A percentile compares a stretch with the other conserved stretches of the same genome.
phyloP scores from a whole-genome alignment of 2,797 vertebrate genomes.

The Natrix natrix region DNA sequence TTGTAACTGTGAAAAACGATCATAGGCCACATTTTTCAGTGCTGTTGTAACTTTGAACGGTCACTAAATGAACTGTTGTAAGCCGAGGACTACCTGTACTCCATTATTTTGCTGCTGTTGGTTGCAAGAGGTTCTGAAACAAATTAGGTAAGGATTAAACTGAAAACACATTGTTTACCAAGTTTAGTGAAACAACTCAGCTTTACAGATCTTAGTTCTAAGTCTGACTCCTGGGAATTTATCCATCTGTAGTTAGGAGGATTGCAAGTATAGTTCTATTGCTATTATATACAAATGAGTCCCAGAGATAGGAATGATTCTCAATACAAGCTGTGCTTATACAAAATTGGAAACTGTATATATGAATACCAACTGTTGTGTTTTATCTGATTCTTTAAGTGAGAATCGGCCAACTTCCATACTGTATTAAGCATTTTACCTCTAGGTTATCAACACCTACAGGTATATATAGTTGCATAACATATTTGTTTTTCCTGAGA shows the following conservation, averaged over 20 bases:
- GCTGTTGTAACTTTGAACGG: not conserved
- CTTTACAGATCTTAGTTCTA: not conserved
- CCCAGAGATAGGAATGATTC: not conserved
- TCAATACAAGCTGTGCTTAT: not conserved
- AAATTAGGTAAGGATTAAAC: not conserved
- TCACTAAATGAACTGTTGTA: not conserved
- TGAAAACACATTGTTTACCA: not conserved
- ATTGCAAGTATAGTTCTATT: not conserved
- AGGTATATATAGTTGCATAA: slow-evolving; percentile 63
- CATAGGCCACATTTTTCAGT: not conserved
- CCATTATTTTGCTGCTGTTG: not conserved
- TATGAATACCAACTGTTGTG: rapidly evolving
- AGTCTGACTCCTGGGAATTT: not conserved
- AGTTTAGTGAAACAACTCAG: not conserved
- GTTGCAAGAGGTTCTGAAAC: not conserved
- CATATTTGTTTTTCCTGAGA: slow-evolving; percentile 50
- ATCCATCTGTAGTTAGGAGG: not conserved
- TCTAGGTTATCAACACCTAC: slow-evolving; percentile 76
- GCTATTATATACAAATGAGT: rapidly evolving
- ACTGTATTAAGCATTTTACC: slow-evolving; percentile 38
- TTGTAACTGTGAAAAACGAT: not conserved
- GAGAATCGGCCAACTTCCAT: rapidly evolving
- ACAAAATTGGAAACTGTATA: rapidly evolving
- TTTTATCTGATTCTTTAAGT: not conserved
- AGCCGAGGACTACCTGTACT: not conserved